Conservation (phyloP, 1,140 invertebrate species). For the Centruroides vittatus region DNA sequence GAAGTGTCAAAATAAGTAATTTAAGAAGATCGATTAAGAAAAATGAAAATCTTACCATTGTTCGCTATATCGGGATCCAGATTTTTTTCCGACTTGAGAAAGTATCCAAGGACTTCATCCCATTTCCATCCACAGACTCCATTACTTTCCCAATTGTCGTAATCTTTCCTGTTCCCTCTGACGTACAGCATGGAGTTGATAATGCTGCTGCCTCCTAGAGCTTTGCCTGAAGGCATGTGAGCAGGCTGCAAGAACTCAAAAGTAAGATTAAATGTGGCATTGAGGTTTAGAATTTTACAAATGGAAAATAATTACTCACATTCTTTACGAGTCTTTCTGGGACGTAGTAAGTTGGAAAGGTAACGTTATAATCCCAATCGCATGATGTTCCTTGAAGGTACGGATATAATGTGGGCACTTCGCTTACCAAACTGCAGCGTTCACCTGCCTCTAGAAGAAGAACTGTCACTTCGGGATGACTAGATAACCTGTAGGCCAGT, state of each 20-base stretch:
- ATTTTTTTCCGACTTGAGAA: constrained; percentile 33
- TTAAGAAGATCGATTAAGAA: no score
- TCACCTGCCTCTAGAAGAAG: constrained; percentile 78
- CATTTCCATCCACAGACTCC: constrained; percentile 39
- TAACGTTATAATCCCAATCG: constrained; percentile 56
- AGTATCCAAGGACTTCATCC: constrained; percentile 41
- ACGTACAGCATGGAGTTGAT: constrained; percentile 91
- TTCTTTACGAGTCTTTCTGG: no score
- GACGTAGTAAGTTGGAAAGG: no score
- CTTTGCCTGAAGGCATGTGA: constrained; percentile 10
- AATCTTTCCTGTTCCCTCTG: constrained; percentile 49
- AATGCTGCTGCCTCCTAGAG: constrained; percentile 59
- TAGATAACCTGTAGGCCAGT: constrained; percentile 78
- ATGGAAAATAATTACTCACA: no score
- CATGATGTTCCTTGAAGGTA: constrained; percentile 66
- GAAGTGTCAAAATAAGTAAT: no score
- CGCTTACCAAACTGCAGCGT: constrained; percentile 76
- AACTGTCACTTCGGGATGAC: constrained; percentile 40
- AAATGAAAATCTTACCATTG: not conserved
- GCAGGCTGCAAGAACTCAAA: not conserved
- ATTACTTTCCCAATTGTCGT: not conserved
- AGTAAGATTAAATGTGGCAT: no score
- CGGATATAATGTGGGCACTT: constrained; percentile 70
- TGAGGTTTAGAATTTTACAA: no score
- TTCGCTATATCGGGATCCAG: constrained; percentile 2